phyloP scores from a whole-genome alignment of 2,888 invertebrate genomes.

The Callinectes sapidus region DNA sequence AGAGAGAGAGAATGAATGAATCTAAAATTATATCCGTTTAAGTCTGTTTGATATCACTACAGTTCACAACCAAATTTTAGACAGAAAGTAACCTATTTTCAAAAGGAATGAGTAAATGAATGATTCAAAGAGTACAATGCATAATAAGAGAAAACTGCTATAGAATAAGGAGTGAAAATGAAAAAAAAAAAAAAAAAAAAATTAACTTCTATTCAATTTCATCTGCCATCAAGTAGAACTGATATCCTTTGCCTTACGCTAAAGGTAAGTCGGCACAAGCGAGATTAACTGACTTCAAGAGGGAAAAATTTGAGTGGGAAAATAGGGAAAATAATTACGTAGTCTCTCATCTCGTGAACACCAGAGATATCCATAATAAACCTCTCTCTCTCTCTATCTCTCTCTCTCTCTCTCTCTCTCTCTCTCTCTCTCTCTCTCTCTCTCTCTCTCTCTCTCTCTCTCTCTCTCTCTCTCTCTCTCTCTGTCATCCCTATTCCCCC shows the following conservation, averaged over 20 bases:
- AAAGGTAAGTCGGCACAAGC: not conserved
- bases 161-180: too few species aligned
- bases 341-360: not conserved
- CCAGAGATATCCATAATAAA: not conserved
- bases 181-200: too few species aligned
- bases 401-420: constrained; percentile 31
- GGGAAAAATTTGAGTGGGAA: not conserved
- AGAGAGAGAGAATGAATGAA: not conserved
- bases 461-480: constrained; percentile 37
- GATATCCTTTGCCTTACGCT: too few species aligned
- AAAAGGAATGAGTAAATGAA: too few species aligned
- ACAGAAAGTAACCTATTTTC: too few species aligned
- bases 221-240: too few species aligned
- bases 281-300: not conserved
- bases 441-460: constrained; percentile 36
- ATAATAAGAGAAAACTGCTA: too few species aligned
- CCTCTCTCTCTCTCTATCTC: constrained; percentile 22
- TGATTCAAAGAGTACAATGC: too few species aligned
- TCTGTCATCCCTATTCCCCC: not conserved
- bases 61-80: too few species aligned
- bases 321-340: not conserved
- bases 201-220: too few species aligned
- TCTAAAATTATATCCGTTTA: not conserved
- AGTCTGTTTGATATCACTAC: too few species aligned
- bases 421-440: constrained; percentile 30